phyloP scores from a whole-genome alignment of 2,888 invertebrate species.

The Villa cingulata region DNA sequence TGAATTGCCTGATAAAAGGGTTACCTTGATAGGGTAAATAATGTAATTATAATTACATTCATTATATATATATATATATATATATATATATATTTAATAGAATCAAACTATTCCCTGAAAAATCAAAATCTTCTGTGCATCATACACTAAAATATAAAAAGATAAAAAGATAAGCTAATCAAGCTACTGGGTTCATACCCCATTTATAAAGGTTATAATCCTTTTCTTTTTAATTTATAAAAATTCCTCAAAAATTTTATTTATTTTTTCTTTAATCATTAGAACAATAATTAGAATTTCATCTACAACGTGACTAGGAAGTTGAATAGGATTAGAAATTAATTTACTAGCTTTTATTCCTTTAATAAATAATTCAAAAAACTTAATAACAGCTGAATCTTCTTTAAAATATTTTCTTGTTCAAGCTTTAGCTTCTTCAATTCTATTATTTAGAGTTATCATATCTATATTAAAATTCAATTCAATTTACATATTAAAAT shows the following conservation, averaged over 20 bases:
- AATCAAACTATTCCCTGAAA: conserved; percentile 47
- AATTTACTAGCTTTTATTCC: conserved; percentile 48
- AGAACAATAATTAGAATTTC: conserved; percentile 40
- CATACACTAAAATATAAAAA: conserved; percentile 48
- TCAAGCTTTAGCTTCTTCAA: conserved; percentile 44
- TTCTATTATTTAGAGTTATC: conserved; percentile 40
- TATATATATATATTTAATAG: no score
- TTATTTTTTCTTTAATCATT: conserved; percentile 38
- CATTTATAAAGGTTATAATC: conserved; percentile 36
- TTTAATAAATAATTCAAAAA: conserved; percentile 39
- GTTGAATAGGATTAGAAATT: conserved; percentile 51
- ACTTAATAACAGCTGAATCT: conserved; percentile 41
- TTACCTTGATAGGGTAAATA: conserved; percentile 49
- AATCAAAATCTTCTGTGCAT: conserved; percentile 49
- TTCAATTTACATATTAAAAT: conserved; percentile 21
- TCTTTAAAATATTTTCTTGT: conserved; percentile 47
- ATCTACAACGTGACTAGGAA: conserved; percentile 35
- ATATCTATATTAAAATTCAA: conserved; percentile 21
- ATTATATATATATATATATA: no score
- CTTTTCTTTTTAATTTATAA: conserved; percentile 42
- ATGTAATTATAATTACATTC: conserved; percentile 28
- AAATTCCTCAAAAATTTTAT: conserved; percentile 39
- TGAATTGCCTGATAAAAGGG: conserved; percentile 44
- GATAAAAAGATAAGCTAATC: conserved; percentile 44
- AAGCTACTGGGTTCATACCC: conserved; percentile 40